Evolutionary conservation across 2,888 invertebrate species (phyloP).

Genomic region (Xestia sexstrigata): DNA sequence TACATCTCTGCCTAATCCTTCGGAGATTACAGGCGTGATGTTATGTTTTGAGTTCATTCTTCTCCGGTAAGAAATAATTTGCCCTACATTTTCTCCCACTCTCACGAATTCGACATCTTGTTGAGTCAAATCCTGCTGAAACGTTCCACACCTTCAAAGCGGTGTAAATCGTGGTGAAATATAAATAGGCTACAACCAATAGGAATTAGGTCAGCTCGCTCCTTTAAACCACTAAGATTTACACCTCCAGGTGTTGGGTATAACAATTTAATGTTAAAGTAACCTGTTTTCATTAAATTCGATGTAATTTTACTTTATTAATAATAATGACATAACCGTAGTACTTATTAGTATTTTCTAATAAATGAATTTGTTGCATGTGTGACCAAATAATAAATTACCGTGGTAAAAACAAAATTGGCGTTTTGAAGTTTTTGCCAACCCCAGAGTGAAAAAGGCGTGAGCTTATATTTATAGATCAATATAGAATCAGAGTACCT

Average conservation of each 20-base stretch:
- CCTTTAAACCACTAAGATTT: constrained; percentile 55
- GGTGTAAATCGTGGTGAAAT: constrained; percentile 44
- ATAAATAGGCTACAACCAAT: constrained; percentile 45
- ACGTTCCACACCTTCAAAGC: constrained; percentile 30
- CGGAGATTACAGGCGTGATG: no score
- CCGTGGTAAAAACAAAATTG: no score
- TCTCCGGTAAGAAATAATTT: not conserved
- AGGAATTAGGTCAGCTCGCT: constrained; percentile 40
- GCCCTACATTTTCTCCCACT: not conserved
- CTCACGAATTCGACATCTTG: constrained; percentile 4
- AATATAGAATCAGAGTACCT: not conserved
- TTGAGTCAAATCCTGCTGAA: constrained; percentile 15
- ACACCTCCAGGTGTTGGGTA: constrained; percentile 18
- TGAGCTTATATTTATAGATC: not conserved
- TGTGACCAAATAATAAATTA: no score
- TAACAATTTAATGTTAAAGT: constrained; percentile 21
- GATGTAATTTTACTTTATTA: not conserved
- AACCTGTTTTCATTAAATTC: constrained; percentile 1
- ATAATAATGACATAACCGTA: no score
- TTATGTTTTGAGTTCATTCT: no score
- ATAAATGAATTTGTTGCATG: no score
- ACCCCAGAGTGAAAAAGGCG: not conserved
- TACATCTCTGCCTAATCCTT: no score
- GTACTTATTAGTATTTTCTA: no score
- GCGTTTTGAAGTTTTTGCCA: not conserved